These are phyloP conservation scores for Phymastichus coffea DNA, from an alignment of 1,140 invertebrate genomes.

Conservation along the genomic window DNA sequence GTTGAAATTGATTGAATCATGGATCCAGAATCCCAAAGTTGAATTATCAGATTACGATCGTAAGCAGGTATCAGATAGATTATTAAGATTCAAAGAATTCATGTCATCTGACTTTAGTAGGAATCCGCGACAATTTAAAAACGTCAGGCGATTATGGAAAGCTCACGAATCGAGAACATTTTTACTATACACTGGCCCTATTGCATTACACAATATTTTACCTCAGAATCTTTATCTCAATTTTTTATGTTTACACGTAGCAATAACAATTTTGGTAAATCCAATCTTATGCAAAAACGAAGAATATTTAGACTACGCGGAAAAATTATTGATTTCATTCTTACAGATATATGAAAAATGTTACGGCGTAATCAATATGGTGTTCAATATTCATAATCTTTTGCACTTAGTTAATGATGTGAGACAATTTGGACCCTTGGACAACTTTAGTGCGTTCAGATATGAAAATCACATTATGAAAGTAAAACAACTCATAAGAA, in stretches of 20 bases:
- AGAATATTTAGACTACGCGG: constrained; percentile 17
- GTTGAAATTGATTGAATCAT: constrained; percentile 33
- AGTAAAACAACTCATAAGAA: constrained; percentile 43
- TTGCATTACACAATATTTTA: constrained; percentile 42
- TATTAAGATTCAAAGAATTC: background rate
- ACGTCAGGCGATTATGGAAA: constrained; percentile 47
- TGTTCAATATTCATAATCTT: constrained; percentile 40
- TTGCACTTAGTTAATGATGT: constrained; percentile 52
- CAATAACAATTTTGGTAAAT: constrained; percentile 32
- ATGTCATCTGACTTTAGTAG: constrained; percentile 47
- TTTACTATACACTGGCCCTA: constrained; percentile 48
- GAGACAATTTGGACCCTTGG: constrained; percentile 43
- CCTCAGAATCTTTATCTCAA: constrained; percentile 36
- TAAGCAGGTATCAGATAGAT: background rate
- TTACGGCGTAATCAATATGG: constrained; percentile 36
- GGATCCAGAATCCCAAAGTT: constrained; percentile 31
- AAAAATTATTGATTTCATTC: constrained; percentile 32
- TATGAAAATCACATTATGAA: constrained; percentile 53
- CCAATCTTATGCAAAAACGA: no score
- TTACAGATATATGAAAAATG: constrained; percentile 25
- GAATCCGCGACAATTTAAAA: constrained; percentile 38
- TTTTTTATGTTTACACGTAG: constrained; percentile 41
- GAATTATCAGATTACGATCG: no score
- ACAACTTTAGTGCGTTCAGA: constrained; percentile 43
- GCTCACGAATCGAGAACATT: constrained; percentile 53